Conservation (phyloP, 2,797 vertebrate species). For the Scolopax bukidnonensis region DNA sequence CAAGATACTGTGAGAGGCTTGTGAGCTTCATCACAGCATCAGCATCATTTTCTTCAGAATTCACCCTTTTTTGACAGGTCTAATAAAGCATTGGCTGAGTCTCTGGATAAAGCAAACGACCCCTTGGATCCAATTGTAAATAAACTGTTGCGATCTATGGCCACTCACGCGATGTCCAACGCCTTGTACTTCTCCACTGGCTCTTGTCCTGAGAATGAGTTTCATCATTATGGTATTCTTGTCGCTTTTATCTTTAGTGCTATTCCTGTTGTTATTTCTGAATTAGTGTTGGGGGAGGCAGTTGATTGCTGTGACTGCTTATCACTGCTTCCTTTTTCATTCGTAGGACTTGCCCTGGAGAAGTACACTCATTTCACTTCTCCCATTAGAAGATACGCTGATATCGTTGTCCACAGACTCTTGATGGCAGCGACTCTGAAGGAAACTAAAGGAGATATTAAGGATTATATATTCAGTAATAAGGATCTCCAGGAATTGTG, state of each 20-base stretch:
- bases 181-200: slow-evolving; percentile 94
- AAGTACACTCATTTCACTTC: slow-evolving; percentile 98
- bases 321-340: not conserved
- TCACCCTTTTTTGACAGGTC: slow-evolving; percentile 77
- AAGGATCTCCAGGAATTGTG: slow-evolving; percentile 89
- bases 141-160: slow-evolving; percentile 89
- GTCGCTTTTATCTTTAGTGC: not conserved
- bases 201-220: slow-evolving; percentile 82
- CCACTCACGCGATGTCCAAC: slow-evolving; percentile 94
- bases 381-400: slow-evolving; percentile 95
- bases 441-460: slow-evolving; percentile 61
- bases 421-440: slow-evolving; percentile 81
- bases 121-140: slow-evolving; percentile 89
- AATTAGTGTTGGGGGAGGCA: not conserved
- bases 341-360: slow-evolving; percentile 90
- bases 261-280: too few relatives aligned
- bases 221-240: slow-evolving; percentile 89
- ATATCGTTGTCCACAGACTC: slow-evolving; percentile 91
- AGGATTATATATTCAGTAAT: slow-evolving; percentile 72
- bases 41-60: not conserved
- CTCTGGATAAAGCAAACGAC: slow-evolving; percentile 89
- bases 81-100: slow-evolving; percentile 92
- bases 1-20: not conserved
- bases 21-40: not conserved
- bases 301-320: not conserved